These are phyloP conservation scores for Ptychoptera contaminata DNA, from an alignment of 2,888 invertebrate genomes.

Conservation along the genomic window DNA sequence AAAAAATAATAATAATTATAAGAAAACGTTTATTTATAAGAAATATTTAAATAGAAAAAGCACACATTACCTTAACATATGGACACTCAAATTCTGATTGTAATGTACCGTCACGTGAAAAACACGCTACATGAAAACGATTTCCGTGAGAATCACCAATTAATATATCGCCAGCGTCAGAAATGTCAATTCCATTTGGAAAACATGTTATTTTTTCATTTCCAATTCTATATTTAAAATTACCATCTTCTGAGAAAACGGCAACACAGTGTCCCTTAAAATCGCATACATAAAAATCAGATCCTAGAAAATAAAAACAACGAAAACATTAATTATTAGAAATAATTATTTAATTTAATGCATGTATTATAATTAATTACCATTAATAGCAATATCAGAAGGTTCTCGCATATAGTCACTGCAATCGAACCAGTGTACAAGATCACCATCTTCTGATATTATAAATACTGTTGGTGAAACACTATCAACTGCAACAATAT, in stretches of 20 bases:
- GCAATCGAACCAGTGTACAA: conserved; percentile 94
- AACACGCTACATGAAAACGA: conserved; percentile 93
- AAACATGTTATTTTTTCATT: conserved; percentile 92
- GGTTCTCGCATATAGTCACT: conserved; percentile 96
- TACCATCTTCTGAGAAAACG: conserved; percentile 85
- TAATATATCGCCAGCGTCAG: conserved; percentile 89
- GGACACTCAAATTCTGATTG: conserved; percentile 94
- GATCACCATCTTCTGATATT: conserved; percentile 79
- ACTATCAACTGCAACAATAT: conserved; percentile 93
- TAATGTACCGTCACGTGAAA: conserved; percentile 71
- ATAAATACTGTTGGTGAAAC: conserved; percentile 94
- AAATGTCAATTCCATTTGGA: conserved; percentile 95
- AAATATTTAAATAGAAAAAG: no score
- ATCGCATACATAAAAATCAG: conserved; percentile 91
- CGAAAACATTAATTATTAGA: conserved; percentile 3
- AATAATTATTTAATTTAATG: conserved; percentile 1
- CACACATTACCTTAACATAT: conserved; percentile 70
- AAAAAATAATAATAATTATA: no score
- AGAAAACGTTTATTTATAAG: no score
- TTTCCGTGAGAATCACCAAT: conserved; percentile 97
- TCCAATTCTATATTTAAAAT: conserved; percentile 83
- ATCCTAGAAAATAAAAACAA: conserved; percentile 39
- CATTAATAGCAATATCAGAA: conserved; percentile 90
- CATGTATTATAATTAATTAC: conserved; percentile 31
- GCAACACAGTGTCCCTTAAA: conserved; percentile 97